phyloP scores from a whole-genome alignment of 2,797 vertebrate genomes.

The Urophycis tenuis region DNA sequence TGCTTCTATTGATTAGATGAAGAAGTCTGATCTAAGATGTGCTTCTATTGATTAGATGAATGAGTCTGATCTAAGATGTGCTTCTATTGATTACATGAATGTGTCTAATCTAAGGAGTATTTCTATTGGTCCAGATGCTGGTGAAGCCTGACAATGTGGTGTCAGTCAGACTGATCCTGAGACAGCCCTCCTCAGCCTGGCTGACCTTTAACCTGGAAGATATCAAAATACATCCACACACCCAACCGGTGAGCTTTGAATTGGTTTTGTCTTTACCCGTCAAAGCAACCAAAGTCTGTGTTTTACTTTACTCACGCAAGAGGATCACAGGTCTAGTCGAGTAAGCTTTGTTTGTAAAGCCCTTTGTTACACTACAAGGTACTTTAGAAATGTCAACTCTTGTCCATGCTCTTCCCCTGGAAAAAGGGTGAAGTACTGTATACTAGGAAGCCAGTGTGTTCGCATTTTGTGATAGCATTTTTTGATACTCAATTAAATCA shows the following conservation, averaged over 20 bases:
- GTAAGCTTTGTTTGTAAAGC: background rate
- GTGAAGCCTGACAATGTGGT: constrained; percentile 75
- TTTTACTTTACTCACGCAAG: background rate
- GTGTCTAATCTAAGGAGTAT: background rate
- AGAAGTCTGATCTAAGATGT: background rate
- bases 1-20: background rate
- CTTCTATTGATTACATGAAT: constrained; percentile 70
- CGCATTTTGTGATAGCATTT: background rate
- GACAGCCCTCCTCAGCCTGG: constrained; percentile 90
- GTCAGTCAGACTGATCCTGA: constrained; percentile 80
- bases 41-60: constrained; percentile 70
- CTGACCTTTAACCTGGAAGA: constrained; percentile 83
- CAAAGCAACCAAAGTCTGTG: background rate
- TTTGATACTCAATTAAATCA: background rate
- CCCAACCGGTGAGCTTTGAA: constrained; percentile 50
- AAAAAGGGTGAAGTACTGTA: background rate
- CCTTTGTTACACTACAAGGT: background rate
- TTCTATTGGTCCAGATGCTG: constrained; percentile 73
- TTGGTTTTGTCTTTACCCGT: background rate
- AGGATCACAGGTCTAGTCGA: background rate
- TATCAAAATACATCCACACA: constrained; percentile 73
- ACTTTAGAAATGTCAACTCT: background rate
- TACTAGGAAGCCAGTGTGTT: background rate
- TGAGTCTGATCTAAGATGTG: background rate
- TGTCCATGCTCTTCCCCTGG: background rate